These are phyloP conservation scores for Heteropelma amictum DNA, from an alignment of 2,888 invertebrate genomes.

Conservation along the genomic window DNA sequence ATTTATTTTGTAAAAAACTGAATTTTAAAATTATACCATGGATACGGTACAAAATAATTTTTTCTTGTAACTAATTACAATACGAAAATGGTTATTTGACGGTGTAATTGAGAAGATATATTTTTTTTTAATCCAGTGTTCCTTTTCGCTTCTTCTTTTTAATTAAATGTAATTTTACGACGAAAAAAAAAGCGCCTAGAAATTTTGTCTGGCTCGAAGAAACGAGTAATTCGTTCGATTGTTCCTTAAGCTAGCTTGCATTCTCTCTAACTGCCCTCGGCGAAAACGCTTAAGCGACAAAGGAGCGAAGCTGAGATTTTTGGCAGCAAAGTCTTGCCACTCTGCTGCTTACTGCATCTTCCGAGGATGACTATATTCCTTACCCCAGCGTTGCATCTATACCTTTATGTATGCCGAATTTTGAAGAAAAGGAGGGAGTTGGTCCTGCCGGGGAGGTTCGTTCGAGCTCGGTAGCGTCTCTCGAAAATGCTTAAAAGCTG, in stretches of 20 bases:
- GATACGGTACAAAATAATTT: too few relatives aligned
- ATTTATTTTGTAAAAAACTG: too few relatives aligned
- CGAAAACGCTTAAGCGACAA: constrained; percentile 13
- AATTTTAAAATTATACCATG: too few relatives aligned
- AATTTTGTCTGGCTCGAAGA: not conserved
- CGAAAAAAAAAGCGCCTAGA: not conserved
- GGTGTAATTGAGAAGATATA: too few relatives aligned
- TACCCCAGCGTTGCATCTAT: not conserved
- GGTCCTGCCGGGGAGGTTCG: constrained; percentile 5
- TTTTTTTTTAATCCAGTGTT: too few relatives aligned
- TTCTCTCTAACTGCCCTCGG: not conserved
- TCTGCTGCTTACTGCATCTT: constrained; percentile 3
- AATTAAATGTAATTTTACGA: too few relatives aligned
- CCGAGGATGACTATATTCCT: not conserved
- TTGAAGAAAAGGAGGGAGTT: not conserved
- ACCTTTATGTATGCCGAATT: not conserved
- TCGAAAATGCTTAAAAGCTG: constrained; percentile 62
- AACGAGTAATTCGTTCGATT: constrained; percentile 13
- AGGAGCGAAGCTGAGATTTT: constrained; percentile 27
- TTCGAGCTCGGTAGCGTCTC: not conserved
- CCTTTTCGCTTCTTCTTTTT: too few relatives aligned
- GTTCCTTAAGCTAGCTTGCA: not conserved
- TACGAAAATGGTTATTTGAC: too few relatives aligned
- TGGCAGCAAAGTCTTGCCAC: constrained; percentile 24
- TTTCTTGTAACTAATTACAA: too few relatives aligned